These are phyloP conservation scores for Acrossocheilus wenchowensis DNA, from an alignment of 2,797 vertebrate species.

Conservation along the genomic window DNA sequence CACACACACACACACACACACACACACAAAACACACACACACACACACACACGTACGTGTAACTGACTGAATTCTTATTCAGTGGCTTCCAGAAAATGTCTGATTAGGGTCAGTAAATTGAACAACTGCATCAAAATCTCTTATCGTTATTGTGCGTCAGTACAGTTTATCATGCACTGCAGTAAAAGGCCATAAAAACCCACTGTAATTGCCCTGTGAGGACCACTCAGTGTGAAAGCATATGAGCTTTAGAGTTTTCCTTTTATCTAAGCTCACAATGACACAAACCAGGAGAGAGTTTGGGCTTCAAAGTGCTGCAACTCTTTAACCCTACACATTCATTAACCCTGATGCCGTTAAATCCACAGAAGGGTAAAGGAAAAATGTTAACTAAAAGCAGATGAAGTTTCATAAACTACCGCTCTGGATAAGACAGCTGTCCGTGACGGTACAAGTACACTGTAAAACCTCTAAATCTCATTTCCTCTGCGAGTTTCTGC, in stretches of 20 bases:
- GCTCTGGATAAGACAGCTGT: not conserved
- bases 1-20: too few species aligned
- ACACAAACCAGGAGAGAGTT: slow-evolving; percentile 45
- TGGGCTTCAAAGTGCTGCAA: slow-evolving; percentile 48
- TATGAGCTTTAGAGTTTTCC: slow-evolving; percentile 33
- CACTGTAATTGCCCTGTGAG: not conserved
- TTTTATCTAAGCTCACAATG: slow-evolving; percentile 53
- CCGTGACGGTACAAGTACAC: not conserved
- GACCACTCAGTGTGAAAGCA: slow-evolving; percentile 45
- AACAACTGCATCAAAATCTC: slow-evolving; percentile 27
- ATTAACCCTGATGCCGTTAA: slow-evolving; percentile 44
- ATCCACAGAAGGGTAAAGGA: not conserved
- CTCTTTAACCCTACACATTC: slow-evolving; percentile 47
- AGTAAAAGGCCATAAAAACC: slow-evolving; percentile 45
- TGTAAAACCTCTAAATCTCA: not conserved
- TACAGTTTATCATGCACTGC: slow-evolving; percentile 48
- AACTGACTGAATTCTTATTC: not conserved
- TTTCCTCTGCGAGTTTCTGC: not conserved
- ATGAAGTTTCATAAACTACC: slow-evolving; percentile 31
- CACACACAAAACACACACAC: too few species aligned
- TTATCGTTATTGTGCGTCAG: slow-evolving; percentile 37
- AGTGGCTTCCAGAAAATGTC: not conserved
- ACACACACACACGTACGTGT: too few species aligned
- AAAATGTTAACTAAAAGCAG: slow-evolving; percentile 54
- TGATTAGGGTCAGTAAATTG: not conserved